Percentiles rank a stretch among this genome's conserved stretches.
phyloP scores from a whole-genome alignment of 2,888 invertebrate genomes.

The Tenthredo notha region DNA sequence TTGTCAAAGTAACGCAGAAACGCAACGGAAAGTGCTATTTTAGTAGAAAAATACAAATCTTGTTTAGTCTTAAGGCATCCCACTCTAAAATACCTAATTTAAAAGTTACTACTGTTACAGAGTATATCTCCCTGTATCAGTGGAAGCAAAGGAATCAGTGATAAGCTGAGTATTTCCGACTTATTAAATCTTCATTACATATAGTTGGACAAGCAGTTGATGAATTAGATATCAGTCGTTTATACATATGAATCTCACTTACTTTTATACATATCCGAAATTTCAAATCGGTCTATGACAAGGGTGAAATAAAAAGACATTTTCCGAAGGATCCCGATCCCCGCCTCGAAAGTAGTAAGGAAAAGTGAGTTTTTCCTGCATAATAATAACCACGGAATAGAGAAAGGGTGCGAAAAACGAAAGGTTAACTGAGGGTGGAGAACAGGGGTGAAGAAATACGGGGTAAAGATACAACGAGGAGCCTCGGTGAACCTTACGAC shows the following conservation, averaged over 20 bases:
- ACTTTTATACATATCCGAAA: background rate
- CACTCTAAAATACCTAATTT: background rate
- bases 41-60: background rate
- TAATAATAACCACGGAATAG: constrained; percentile 25
- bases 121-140: too few species aligned
- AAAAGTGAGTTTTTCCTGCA: constrained; percentile 5
- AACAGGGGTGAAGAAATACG: background rate
- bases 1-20: constrained; percentile 17
- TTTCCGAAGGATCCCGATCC: background rate
- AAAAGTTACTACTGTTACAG: background rate
- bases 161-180: too few species aligned
- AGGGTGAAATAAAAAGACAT: background rate
- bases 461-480: constrained; percentile 33
- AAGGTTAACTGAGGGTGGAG: constrained; percentile 20
- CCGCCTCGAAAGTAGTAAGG: background rate
- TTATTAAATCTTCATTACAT: too few species aligned
- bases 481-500: constrained; percentile 17
- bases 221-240: background rate
- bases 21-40: background rate
- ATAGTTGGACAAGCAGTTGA: background rate
- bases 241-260: background rate
- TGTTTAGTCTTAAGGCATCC: background rate
- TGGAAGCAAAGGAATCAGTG: too few species aligned
- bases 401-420: constrained; percentile 35
- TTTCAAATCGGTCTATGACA: background rate